Conservation (phyloP, 1,140 invertebrate species). For the Akabosia matsudoensis region DNA sequence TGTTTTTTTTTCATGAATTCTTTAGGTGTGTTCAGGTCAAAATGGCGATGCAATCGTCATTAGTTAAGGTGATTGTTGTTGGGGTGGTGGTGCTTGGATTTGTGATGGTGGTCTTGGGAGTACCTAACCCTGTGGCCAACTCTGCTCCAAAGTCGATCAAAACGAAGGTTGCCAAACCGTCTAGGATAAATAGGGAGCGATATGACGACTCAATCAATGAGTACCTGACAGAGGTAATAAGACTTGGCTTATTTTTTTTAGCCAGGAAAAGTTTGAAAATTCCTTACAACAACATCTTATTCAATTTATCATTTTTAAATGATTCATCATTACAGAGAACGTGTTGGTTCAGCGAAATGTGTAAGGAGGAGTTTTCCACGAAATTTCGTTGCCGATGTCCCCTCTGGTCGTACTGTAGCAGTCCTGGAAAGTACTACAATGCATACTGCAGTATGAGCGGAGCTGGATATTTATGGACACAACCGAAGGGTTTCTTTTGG, state of each 20-base stretch:
- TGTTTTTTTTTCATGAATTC: too few relatives aligned
- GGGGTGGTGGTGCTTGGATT: background rate
- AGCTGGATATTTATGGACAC: constrained; percentile 55
- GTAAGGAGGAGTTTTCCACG: constrained; percentile 84
- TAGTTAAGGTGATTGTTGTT: background rate
- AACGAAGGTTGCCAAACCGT: background rate
- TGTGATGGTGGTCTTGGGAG: background rate
- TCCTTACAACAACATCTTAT: too few relatives aligned
- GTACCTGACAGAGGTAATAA: constrained; percentile 71
- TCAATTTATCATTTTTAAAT: constrained; percentile 48
- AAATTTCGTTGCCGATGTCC: constrained; percentile 69
- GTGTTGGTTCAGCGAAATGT: constrained; percentile 90
- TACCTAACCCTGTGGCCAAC: constrained; percentile 7
- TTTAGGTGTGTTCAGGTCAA: too few relatives aligned
- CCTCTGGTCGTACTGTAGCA: constrained; percentile 78
- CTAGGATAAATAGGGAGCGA: constrained; percentile 25
- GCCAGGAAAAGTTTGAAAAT: constrained; percentile 27
- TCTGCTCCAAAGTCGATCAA: constrained; percentile 27
- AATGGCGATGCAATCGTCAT: background rate
- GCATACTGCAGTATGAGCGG: constrained; percentile 83
- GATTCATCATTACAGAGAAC: constrained; percentile 61
- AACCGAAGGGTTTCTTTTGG: constrained; percentile 21
- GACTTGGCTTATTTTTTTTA: background rate
- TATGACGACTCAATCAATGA: constrained; percentile 69
- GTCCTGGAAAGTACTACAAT: constrained; percentile 83